phyloP scores from a whole-genome alignment of 2,113 vertebrate species.

The Xenopus laevis region DNA sequence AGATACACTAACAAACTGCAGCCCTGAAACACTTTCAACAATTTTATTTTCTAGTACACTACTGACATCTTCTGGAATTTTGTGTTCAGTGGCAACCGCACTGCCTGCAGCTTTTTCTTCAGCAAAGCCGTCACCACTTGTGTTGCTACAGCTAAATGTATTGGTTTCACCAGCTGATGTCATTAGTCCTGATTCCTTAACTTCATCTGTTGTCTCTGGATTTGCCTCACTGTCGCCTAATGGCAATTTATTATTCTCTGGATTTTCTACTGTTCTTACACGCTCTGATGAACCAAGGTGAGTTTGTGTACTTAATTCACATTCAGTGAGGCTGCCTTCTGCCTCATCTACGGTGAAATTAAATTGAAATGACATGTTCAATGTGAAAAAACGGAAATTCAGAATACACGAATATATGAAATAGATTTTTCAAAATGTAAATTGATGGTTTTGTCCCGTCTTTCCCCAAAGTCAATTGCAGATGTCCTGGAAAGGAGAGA shows the following conservation, averaged over 20 bases:
- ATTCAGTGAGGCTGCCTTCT: slow-evolving; percentile 20
- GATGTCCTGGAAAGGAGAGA: neutral
- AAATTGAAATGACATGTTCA: slow-evolving; percentile 67
- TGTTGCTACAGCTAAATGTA: accelerated
- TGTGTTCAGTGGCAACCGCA: slow-evolving; percentile 61
- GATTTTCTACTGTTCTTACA: slow-evolving; percentile 31
- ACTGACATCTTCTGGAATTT: slow-evolving; percentile 51
- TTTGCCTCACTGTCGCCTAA: neutral
- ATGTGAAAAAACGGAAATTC: neutral
- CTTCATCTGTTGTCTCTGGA: neutral
- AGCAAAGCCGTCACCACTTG: neutral
- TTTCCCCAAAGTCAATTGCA: neutral
- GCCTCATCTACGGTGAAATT: slow-evolving; percentile 60
- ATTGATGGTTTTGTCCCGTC: neutral
- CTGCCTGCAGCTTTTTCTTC: neutral
- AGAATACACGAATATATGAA: neutral
- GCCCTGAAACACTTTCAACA: slow-evolving; percentile 38
- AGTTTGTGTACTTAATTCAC: slow-evolving; percentile 13
- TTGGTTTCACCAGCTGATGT: accelerated
- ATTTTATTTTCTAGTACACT: slow-evolving; percentile 59
- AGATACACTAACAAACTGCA: slow-evolving; percentile 27
- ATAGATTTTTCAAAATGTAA: neutral
- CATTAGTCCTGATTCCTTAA: neutral
- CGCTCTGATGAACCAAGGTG: slow-evolving; percentile 18
- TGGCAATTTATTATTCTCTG: neutral